Evolutionary conservation across 2,888 invertebrate genomes (phyloP).

Genomic region (Galerucella pusilla): DNA sequence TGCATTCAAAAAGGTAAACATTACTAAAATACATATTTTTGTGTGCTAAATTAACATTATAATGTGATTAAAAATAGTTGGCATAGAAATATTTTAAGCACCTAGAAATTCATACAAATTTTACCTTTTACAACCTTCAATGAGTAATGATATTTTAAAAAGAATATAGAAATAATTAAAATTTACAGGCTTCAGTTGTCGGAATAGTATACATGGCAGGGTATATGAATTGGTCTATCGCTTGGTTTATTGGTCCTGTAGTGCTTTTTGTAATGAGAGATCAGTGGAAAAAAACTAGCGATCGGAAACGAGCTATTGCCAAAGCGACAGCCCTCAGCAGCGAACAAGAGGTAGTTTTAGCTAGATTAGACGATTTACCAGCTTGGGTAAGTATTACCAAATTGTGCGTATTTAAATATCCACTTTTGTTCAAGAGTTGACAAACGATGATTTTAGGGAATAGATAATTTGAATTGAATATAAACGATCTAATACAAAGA

Average conservation of each 20-base stretch:
- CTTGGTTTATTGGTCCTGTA: conserved; percentile 88
- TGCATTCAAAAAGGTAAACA: conserved; percentile 72
- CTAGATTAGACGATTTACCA: conserved; percentile 89
- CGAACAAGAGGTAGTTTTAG: conserved; percentile 89
- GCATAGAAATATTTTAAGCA: neutral
- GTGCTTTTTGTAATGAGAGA: conserved; percentile 82
- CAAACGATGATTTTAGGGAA: too few relatives aligned
- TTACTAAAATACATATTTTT: neutral
- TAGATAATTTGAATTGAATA: too few relatives aligned
- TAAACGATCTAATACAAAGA: too few relatives aligned
- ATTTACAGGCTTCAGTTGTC: conserved; percentile 73
- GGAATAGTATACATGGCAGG: conserved; percentile 83
- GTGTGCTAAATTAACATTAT: conserved; percentile 9
- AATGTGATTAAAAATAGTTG: neutral
- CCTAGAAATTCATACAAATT: neutral
- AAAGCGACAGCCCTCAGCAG: conserved; percentile 81
- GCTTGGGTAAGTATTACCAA: conserved; percentile 80
- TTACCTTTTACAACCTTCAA: neutral
- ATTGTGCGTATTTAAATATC: neutral
- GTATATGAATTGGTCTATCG: conserved; percentile 88
- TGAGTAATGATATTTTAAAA: neutral
- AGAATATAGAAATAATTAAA: conserved; percentile 21
- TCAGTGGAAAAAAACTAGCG: conserved; percentile 81
- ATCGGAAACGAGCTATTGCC: conserved; percentile 78
- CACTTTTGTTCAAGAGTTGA: neutral